A percentile compares a stretch with the other conserved stretches of the same genome.
phyloP scores from a whole-genome alignment of 2,113 vertebrate species.

The Penelope pileata region DNA sequence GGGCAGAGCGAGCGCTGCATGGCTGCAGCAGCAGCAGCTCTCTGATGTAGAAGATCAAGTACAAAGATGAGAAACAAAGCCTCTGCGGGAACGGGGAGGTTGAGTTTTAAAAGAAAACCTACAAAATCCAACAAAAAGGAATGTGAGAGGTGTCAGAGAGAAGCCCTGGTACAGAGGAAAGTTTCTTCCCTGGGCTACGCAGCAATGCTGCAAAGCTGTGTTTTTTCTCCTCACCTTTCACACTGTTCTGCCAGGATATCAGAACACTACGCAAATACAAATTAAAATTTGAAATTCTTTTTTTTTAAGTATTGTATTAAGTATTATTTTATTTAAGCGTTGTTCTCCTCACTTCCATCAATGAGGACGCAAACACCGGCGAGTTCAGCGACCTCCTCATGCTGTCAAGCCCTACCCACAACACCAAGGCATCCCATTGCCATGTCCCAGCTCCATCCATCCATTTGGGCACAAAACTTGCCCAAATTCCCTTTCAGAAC shows the following conservation, averaged over 20 bases:
- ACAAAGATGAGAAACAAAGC: neutral
- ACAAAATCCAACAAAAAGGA: neutral
- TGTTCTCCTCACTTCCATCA: neutral
- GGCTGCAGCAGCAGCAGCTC: neutral
- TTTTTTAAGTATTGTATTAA: neutral
- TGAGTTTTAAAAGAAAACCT: neutral
- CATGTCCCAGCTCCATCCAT: neutral
- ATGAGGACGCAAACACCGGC: neutral
- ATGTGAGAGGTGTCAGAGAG: neutral
- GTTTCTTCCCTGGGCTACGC: neutral
- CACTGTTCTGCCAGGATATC: neutral
- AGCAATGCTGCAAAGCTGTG: neutral
- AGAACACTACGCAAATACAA: neutral
- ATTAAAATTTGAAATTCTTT: neutral
- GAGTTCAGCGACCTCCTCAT: neutral
- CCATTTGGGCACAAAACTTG: neutral
- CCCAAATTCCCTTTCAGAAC: rapidly evolving
- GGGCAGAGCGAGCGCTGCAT: neutral
- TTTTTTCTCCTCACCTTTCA: neutral
- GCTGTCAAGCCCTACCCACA: neutral
- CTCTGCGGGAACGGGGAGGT: neutral
- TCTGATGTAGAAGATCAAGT: constrained; percentile 26
- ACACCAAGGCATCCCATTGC: neutral
- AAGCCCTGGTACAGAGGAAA: neutral
- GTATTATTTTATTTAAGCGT: neutral